Evolutionary conservation across 1,140 invertebrate genomes (phyloP).

Genomic region (Ephestia elutella): DNA sequence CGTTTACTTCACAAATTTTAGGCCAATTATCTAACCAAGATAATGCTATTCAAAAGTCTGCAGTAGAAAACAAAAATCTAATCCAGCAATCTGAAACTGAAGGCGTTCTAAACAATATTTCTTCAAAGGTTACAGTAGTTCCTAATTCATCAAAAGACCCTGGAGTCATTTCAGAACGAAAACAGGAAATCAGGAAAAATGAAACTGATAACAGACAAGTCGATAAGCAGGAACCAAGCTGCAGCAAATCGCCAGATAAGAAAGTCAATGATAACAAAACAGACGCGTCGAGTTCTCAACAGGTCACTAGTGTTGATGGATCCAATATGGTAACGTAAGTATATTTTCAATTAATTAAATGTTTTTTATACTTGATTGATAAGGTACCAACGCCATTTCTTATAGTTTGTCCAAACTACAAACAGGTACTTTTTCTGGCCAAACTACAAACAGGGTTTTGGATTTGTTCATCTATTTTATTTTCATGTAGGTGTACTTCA

Average conservation of each 20-base stretch:
- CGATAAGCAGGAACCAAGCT: neutral
- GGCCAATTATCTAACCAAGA: conserved; percentile 20
- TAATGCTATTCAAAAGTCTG: neutral
- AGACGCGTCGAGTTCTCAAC: neutral
- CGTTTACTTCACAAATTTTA: conserved; percentile 63
- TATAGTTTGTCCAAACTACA: too few species aligned
- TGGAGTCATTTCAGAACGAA: neutral
- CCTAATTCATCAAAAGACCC: neutral
- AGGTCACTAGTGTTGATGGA: neutral
- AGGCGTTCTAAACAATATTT: neutral
- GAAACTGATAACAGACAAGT: neutral
- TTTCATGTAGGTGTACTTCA: too few species aligned
- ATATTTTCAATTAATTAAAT: neutral
- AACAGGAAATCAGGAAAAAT: neutral
- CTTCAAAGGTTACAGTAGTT: neutral
- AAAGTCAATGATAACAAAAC: neutral
- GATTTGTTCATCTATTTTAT: too few species aligned
- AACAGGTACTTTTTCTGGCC: too few species aligned
- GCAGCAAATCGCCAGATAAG: neutral
- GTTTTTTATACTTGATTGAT: too few species aligned
- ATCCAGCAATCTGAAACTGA: neutral
- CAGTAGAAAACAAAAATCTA: neutral
- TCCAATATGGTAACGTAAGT: neutral
- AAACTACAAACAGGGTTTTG: too few species aligned
- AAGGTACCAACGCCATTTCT: too few species aligned